phyloP scores from a whole-genome alignment of 1,140 invertebrate genomes.

The Gryon sp. region DNA sequence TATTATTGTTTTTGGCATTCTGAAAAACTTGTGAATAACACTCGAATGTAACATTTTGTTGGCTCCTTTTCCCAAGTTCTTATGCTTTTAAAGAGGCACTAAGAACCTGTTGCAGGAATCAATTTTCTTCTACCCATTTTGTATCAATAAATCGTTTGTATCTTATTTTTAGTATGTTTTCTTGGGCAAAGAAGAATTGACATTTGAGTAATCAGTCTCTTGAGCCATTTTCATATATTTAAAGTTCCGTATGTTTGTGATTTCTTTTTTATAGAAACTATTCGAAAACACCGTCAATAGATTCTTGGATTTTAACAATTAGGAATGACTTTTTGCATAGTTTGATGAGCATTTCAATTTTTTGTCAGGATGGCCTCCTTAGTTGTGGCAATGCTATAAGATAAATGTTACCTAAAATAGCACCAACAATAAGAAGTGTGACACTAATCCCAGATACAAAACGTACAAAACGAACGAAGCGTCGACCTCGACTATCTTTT shows the following conservation, averaged over 20 bases:
- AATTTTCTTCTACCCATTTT: conserved; percentile 22
- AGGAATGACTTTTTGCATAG: conserved; percentile 76
- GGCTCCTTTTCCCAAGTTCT: conserved; percentile 21
- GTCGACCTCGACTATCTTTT: conserved; percentile 73
- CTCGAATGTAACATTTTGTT: conserved; percentile 25
- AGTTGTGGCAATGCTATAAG: conserved; percentile 75
- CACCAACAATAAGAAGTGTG: conserved; percentile 73
- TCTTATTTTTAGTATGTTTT: conserved; percentile 6
- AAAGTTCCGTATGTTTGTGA: neutral
- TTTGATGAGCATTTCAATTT: conserved; percentile 74
- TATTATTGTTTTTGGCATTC: conserved; percentile 13
- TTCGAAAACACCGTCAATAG: conserved; percentile 74
- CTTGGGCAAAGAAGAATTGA: conserved; percentile 32
- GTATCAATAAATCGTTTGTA: conserved; percentile 32
- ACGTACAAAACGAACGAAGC: conserved; percentile 75
- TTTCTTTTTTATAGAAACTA: conserved; percentile 38
- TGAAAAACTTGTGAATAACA: conserved; percentile 32
- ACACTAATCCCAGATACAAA: conserved; percentile 73
- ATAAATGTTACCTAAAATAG: conserved; percentile 76
- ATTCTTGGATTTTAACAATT: conserved; percentile 75
- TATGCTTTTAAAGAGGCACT: conserved; percentile 25
- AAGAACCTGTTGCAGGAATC: conserved; percentile 43
- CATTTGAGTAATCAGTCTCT: conserved; percentile 33
- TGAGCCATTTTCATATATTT: conserved; percentile 11
- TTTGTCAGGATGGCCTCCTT: conserved; percentile 75